Evolutionary conservation across 2,113 vertebrate species (phyloP).

Genomic region (Ictalurus punctatus): DNA sequence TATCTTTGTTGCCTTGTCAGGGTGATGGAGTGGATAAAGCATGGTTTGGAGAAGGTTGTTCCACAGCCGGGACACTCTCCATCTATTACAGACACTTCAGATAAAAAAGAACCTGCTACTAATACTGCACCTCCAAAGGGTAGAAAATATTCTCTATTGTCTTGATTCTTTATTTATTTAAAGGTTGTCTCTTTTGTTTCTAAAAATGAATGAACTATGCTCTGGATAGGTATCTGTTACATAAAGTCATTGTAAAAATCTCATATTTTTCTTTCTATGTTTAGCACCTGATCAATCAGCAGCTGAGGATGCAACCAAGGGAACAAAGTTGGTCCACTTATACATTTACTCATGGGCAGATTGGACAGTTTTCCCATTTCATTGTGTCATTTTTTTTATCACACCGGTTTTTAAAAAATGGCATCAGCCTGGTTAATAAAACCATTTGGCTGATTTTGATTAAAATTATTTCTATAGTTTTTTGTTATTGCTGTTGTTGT

Average conservation of each 20-base stretch:
- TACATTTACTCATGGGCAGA: neutral
- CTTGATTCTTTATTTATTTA: neutral
- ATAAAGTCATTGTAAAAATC: neutral
- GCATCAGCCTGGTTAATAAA: neutral
- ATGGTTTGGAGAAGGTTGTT: slow-evolving; percentile 70
- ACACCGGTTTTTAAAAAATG: neutral
- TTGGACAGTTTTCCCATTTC: neutral
- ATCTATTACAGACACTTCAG: slow-evolving; percentile 15
- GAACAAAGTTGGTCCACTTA: slow-evolving; percentile 2
- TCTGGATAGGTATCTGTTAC: neutral
- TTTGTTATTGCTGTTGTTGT: too few relatives aligned
- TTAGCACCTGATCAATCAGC: slow-evolving; percentile 11
- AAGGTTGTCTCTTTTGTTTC: neutral
- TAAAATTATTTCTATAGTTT: too few relatives aligned
- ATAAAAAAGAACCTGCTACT: slow-evolving; percentile 33
- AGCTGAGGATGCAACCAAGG: slow-evolving; percentile 24
- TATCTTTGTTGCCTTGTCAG: slow-evolving; percentile 49
- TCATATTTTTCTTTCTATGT: neutral
- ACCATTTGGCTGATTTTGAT: too few relatives aligned
- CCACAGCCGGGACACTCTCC: slow-evolving; percentile 66
- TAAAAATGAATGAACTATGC: neutral
- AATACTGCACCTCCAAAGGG: slow-evolving; percentile 9
- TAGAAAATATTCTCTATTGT: neutral
- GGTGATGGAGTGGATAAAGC: slow-evolving; percentile 72
- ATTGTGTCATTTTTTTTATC: neutral